These are phyloP conservation scores for Hippocampus zosterae DNA, from an alignment of 2,113 vertebrate species.

Conservation along the genomic window DNA sequence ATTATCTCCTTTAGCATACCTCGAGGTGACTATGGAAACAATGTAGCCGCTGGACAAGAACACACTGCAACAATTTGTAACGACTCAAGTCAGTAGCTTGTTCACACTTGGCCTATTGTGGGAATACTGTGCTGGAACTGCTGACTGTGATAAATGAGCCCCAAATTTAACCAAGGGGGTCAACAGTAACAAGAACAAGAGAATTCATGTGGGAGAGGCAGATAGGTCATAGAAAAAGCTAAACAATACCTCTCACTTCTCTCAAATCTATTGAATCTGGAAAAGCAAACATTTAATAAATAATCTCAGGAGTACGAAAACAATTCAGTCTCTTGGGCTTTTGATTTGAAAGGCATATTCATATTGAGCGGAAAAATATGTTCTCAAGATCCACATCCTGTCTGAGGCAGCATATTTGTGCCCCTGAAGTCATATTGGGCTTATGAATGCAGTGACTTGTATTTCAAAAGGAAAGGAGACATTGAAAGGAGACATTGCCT, in stretches of 20 bases:
- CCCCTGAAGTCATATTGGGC: slow-evolving; percentile 32
- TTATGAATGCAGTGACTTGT: slow-evolving; percentile 47
- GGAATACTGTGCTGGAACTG: slow-evolving; percentile 46
- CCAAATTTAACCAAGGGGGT: slow-evolving; percentile 31
- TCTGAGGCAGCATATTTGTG: slow-evolving; percentile 21
- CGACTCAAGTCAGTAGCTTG: background rate
- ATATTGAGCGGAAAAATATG: slow-evolving; percentile 11
- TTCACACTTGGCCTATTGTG: background rate
- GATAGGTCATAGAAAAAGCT: slow-evolving; percentile 32
- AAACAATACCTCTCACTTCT: slow-evolving; percentile 25
- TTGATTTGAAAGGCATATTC: slow-evolving; percentile 24
- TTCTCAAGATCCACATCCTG: slow-evolving; percentile 46
- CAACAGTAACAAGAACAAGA: slow-evolving; percentile 36
- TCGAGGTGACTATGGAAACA: background rate
- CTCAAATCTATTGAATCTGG: slow-evolving; percentile 8
- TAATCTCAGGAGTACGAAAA: slow-evolving; percentile 6
- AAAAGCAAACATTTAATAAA: slow-evolving; percentile 21
- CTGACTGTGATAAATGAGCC: slow-evolving; percentile 57
- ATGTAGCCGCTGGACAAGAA: background rate
- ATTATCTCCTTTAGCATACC: background rate
- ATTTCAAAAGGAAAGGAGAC: slow-evolving; percentile 42
- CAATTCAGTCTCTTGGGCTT: slow-evolving; percentile 1
- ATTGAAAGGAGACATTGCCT: slow-evolving; percentile 12
- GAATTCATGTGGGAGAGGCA: slow-evolving; percentile 34
- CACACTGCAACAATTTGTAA: background rate